These are phyloP conservation scores for Sialia sialis DNA, from an alignment of 2,113 vertebrate genomes.

Conservation along the genomic window DNA sequence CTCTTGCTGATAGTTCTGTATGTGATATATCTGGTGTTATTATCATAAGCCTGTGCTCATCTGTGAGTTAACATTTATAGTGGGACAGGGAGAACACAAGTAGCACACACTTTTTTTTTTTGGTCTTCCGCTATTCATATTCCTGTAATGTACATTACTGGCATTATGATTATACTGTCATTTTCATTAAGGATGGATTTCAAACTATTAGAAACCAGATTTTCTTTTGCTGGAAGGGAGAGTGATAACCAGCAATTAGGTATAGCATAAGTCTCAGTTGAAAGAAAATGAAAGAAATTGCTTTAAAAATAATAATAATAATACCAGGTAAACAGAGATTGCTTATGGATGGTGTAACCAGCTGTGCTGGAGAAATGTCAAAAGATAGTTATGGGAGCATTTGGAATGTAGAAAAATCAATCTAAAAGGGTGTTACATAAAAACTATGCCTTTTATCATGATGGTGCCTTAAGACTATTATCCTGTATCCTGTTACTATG, in stretches of 20 bases:
- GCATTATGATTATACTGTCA: neutral
- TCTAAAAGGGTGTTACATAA: neutral
- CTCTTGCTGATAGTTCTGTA: neutral
- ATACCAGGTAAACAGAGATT: neutral
- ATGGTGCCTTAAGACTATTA: neutral
- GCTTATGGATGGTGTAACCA: neutral
- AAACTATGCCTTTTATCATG: neutral
- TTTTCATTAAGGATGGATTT: constrained; percentile 7
- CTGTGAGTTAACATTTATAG: neutral
- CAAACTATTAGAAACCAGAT: neutral
- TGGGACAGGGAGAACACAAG: neutral
- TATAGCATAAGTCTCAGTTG: neutral
- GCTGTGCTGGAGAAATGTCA: constrained; percentile 2
- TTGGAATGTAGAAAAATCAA: constrained; percentile 14
- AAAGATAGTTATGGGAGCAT: constrained; percentile 15
- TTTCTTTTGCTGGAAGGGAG: neutral
- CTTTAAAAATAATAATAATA: constrained; percentile 41
- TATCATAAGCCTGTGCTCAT: neutral
- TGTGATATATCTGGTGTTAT: neutral
- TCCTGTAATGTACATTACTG: neutral
- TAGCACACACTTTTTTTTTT: neutral
- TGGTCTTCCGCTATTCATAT: neutral
- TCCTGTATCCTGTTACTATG: neutral
- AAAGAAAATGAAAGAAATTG: constrained; percentile 7
- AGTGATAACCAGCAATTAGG: neutral